These are phyloP conservation scores for Macaria liturata DNA, from an alignment of 2,888 invertebrate species.

Conservation along the genomic window DNA sequence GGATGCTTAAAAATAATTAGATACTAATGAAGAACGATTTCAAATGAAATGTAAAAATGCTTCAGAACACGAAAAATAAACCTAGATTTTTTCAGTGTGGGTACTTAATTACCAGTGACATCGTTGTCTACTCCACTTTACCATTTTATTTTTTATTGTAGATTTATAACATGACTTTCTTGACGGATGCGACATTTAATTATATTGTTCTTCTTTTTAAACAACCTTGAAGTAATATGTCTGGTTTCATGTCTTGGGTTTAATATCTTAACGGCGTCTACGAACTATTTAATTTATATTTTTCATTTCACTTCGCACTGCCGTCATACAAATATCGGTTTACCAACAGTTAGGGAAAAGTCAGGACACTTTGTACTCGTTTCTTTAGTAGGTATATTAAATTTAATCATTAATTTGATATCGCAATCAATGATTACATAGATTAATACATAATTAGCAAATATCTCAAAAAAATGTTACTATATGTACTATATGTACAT, in stretches of 20 bases:
- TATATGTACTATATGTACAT: too few relatives aligned
- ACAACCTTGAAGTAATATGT: slow-evolving; percentile 15
- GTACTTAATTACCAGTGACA: neutral
- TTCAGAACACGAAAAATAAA: too few relatives aligned
- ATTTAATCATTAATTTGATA: too few relatives aligned
- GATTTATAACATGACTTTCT: slow-evolving; percentile 6
- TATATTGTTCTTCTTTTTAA: slow-evolving; percentile 12
- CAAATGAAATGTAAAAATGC: too few relatives aligned
- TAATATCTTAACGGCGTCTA: slow-evolving; percentile 21
- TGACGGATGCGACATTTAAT: slow-evolving; percentile 6
- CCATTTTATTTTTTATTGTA: neutral
- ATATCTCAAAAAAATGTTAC: too few relatives aligned
- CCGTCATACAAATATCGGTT: slow-evolving; percentile 28
- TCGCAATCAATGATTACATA: too few relatives aligned
- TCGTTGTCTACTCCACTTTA: neutral
- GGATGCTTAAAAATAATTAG: too few relatives aligned
- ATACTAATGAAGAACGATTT: too few relatives aligned
- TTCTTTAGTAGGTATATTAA: too few relatives aligned
- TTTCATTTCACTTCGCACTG: slow-evolving; percentile 27
- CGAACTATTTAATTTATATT: slow-evolving; percentile 36
- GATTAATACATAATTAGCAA: too few relatives aligned
- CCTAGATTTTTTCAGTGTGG: too few relatives aligned
- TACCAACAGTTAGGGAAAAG: slow-evolving; percentile 9
- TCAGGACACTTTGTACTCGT: too few relatives aligned
- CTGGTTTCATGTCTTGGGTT: slow-evolving; percentile 25